phyloP scores from a whole-genome alignment of 1,140 invertebrate species.

The silkworm (Bombyx mori) region ASM3026992v2 NC_085118.1:9703001-9703500 shows the following conservation, averaged over 20 bases:
- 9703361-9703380: constrained; percentile 92
- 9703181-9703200: constrained; percentile 90
- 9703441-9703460: constrained; percentile 84
- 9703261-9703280: constrained; percentile 73
- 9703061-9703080: constrained; percentile 92
- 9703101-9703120: constrained; percentile 88
- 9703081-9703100: constrained; percentile 92
- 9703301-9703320: constrained; percentile 93
- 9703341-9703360: constrained; percentile 92
- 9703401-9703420: constrained; percentile 75
- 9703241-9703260: constrained; percentile 74
- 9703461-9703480: constrained; percentile 94
- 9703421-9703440: constrained; percentile 79
- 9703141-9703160: constrained; percentile 89
- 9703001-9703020: constrained; percentile 91
- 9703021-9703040: constrained; percentile 93
- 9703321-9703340: constrained; percentile 88
- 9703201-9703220: constrained; percentile 86
- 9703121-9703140: constrained; percentile 86
- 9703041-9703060: constrained; percentile 91
- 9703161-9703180: constrained; percentile 90
- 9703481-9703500: constrained; percentile 98
- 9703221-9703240: constrained; percentile 76
- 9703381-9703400: constrained; percentile 77
- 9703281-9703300: constrained; percentile 89